Evolutionary conservation across 2,113 vertebrate species (phyloP), one percentile per base, ranked within the genome.

Genomic region (Onychostruthus taczanowskii): DNA sequence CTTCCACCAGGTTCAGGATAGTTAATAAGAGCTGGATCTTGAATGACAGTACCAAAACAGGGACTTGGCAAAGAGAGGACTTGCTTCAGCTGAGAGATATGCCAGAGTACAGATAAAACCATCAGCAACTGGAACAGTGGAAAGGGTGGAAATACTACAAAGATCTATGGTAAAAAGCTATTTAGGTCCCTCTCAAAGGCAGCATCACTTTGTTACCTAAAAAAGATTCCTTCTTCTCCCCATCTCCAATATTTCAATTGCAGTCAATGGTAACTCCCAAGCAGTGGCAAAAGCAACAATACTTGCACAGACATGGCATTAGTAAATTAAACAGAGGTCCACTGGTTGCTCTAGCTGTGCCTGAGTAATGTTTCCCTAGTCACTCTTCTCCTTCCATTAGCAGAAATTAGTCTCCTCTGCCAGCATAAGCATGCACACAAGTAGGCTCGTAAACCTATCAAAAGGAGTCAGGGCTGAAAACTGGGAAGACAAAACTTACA

Each of bases 1-100:
- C 20, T 87, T 85, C 52, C 39, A 47, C 15, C 0, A 0, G 31
- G 17, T 35, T 93, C 18, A 19, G 44, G 20, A 68, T 19, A 61
- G 52, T 75, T 46, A 86, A 74, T 70, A 78, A 89, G 53, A 78
- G 26, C 24, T 91, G 31, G 20, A 75, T 61, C 66, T 76, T 84
- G 77, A 91, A 82, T 69, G 64, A 84, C 44, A 89, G 49, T 87
- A 95, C 75, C 72, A 68, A 93, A 90, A 52, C 41, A 89, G 41
- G 31, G 37, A 61, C 67, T 68, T 69, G n/a, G 66, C 41, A 68
- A 17, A 66, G 28, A 82, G 27, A 58, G 30, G 26, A 53, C 19
- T 43, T 69, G 21, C 67, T 82, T 87, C 78, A 76, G 41, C 27
- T 31, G 24, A 61, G 31, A 73, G 23, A 66, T 73, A 62, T 22